phyloP scores from a whole-genome alignment of 2,888 invertebrate species.

The Thera obeliscata region DNA sequence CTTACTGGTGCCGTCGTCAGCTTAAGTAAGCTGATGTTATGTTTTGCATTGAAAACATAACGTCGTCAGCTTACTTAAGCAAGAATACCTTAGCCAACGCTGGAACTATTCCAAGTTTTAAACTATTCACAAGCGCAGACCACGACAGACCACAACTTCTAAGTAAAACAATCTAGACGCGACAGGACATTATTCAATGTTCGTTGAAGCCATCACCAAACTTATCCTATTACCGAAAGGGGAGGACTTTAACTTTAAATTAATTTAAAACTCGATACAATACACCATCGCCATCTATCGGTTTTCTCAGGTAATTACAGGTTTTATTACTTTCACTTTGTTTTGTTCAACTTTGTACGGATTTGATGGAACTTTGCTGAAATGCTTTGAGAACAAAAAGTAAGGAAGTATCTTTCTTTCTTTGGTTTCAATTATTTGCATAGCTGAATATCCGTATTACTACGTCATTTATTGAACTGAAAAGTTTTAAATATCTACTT shows the following conservation, averaged over 20 bases:
- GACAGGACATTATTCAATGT: conserved; percentile 36
- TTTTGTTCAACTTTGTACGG: conserved; percentile 5
- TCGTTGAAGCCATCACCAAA: conserved; percentile 36
- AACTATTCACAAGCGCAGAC: conserved; percentile 27
- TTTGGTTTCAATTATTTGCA: not conserved
- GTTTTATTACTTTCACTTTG: conserved; percentile 22
- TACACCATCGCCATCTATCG: conserved; percentile 26
- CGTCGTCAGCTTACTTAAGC: not conserved
- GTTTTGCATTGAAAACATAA: not conserved
- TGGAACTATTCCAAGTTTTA: conserved; percentile 29
- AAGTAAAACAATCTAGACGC: conserved; percentile 32
- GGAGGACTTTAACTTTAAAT: conserved; percentile 28
- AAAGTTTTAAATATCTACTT: not conserved
- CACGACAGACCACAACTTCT: conserved; percentile 28
- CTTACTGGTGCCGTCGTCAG: too few relatives aligned
- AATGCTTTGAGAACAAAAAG: not conserved
- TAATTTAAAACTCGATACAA: conserved; percentile 37
- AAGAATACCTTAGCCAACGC: conserved; percentile 17
- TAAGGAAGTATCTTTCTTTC: not conserved
- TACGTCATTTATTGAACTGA: not conserved
- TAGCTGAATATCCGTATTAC: not conserved
- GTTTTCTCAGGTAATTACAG: conserved; percentile 28
- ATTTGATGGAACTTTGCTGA: not conserved
- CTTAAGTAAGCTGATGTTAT: too few relatives aligned
- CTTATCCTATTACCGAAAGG: conserved; percentile 35